Evolutionary conservation across 1,140 invertebrate species (phyloP), one percentile per base, ranked within the genome.

Genomic region (Adoxophyes honmai): DNA sequence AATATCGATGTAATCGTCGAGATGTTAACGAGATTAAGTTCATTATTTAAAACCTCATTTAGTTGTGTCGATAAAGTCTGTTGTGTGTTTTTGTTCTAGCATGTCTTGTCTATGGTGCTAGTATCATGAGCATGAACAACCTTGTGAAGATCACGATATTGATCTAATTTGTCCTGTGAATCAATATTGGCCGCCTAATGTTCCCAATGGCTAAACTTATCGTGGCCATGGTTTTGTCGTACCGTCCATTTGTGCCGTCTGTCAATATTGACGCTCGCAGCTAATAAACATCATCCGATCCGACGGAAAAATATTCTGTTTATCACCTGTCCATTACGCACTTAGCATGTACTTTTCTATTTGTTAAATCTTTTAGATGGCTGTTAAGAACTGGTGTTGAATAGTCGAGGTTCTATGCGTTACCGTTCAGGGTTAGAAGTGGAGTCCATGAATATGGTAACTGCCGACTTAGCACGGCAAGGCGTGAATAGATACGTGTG

Each of bases 241-340:
- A n/a, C 18, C 16, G 5, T 48, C 18, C 10, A 48, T 48, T 48
- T 48, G 42, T 48, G 42, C 42, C 42, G 28, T 48, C 42, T 21
- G 42, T 48, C 18, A 48, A 48, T 48, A 48, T 48, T 48, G 42
- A 21, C 21, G 6, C 21, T 3, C 21, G 16, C 42, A 48, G 42
- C 18, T 11, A 48, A 48, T 48, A 48, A 48, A 48, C 16, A 48
- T 48, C 42, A 48, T 48, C 21, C 42, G 42, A 48, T 48, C 42
- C 42, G 42, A 21, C 16, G 42, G 42, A 48, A 48, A 28, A 48
- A 48, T 48, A 48, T 48, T 48, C 42, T 48, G 42, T 48, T 48
- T 48, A 33, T 48, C 42, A 48, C 42, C 42, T 48, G 21, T 18
- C 42, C 42, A 48, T 48, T 48, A 48, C 42, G 42, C 42, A 48